A percentile compares a stretch with the other conserved stretches of the same genome.
phyloP scores from a whole-genome alignment of 2,888 invertebrate species.

The Hyalella azteca region DNA sequence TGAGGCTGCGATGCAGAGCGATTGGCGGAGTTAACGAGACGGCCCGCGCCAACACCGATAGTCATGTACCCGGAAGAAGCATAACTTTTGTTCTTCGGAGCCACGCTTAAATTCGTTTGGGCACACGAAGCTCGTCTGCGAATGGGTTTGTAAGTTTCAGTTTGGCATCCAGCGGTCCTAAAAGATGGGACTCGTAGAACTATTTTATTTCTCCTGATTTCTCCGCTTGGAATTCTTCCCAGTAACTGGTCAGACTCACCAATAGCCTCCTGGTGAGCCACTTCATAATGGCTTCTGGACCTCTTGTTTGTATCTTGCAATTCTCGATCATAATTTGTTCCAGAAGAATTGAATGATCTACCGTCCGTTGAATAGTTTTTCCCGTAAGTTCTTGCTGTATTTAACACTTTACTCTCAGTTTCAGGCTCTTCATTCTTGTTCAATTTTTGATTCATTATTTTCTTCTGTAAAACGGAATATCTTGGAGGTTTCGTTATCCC shows the following conservation, averaged over 20 bases:
- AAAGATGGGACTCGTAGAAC: conserved; percentile 58
- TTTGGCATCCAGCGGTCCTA: conserved; percentile 56
- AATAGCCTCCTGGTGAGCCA: conserved; percentile 52
- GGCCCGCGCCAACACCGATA: not conserved
- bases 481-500: conserved; percentile 21
- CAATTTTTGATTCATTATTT: conserved; percentile 5
- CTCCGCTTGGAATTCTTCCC: conserved; percentile 48
- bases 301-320: too few species aligned
- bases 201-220: conserved; percentile 54
- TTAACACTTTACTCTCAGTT: not conserved
- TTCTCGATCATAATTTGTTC: not conserved
- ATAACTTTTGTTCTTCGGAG: conserved; percentile 37
- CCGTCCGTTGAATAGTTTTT: not conserved
- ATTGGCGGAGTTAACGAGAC: not conserved
- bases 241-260: conserved; percentile 49
- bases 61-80: not conserved
- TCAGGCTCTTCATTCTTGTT: not conserved
- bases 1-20: not conserved
- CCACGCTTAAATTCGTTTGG: conserved; percentile 49
- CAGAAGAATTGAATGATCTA: not conserved
- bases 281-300: conserved; percentile 46
- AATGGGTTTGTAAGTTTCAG: conserved; percentile 49
- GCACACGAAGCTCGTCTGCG: conserved; percentile 55
- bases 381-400: not conserved
- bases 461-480: conserved; percentile 35